Evolutionary conservation across 2,113 vertebrate species (phyloP).

Genomic region (Alexandromys fortis): DNA sequence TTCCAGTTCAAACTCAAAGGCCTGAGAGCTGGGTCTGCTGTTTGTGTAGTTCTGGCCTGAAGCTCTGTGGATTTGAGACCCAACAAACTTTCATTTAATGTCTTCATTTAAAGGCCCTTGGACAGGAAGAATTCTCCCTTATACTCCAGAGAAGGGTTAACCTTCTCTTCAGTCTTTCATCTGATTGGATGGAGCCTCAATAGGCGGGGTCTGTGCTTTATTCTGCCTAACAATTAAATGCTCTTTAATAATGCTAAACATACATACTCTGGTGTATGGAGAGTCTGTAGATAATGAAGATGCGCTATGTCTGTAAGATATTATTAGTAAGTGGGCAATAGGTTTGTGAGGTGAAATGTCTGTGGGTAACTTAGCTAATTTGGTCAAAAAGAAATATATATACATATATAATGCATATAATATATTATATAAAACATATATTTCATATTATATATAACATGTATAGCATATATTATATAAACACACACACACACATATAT

Average conservation of each 20-base stretch:
- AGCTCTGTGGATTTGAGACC: not conserved
- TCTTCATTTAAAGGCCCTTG: not conserved
- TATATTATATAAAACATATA: too few species aligned
- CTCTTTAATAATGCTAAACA: not conserved
- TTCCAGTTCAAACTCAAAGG: not conserved
- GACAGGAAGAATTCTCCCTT: not conserved
- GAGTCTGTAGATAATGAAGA: not conserved
- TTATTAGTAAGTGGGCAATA: not conserved
- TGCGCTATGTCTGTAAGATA: not conserved
- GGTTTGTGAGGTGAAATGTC: not conserved
- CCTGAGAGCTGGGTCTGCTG: not conserved
- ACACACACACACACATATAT: too few species aligned
- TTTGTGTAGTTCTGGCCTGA: not conserved
- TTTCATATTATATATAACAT: too few species aligned
- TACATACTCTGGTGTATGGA: not conserved
- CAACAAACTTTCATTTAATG: not conserved
- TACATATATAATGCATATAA: too few species aligned
- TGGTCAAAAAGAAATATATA: not conserved
- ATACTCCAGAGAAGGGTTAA: not conserved
- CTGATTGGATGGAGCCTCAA: not conserved
- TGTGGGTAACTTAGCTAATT: constrained; percentile 17
- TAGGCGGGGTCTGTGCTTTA: not conserved
- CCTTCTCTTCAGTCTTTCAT: not conserved
- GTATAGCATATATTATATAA: too few species aligned
- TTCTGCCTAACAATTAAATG: not conserved